These are phyloP conservation scores for Eurystomus glaucurus DNA, from an alignment of 2,797 vertebrate genomes.

Conservation along the genomic window DNA sequence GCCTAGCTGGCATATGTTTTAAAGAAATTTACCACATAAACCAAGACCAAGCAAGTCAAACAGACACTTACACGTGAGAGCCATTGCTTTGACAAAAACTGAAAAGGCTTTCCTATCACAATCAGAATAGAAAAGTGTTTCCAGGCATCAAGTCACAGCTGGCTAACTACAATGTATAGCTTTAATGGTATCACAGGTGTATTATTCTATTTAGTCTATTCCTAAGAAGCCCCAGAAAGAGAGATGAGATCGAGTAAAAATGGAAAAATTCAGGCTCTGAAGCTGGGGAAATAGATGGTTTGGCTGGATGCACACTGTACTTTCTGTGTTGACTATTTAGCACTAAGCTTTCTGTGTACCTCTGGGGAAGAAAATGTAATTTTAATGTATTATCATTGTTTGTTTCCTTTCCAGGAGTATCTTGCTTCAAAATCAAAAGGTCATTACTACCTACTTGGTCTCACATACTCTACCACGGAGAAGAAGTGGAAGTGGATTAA, in stretches of 20 bases:
- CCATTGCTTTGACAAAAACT: neutral
- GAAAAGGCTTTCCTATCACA: neutral
- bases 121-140: neutral
- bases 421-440: rapidly evolving
- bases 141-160: neutral
- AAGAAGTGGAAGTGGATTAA: slow-evolving; percentile 47
- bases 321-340: neutral
- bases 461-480: rapidly evolving
- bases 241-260: neutral
- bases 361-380: neutral
- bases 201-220: neutral
- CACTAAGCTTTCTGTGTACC: neutral
- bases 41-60: neutral
- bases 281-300: neutral
- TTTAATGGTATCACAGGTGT: neutral
- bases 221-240: neutral
- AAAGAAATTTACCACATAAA: neutral
- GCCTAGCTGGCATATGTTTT: neutral
- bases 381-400: neutral
- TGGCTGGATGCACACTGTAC: neutral
- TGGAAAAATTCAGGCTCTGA: neutral
- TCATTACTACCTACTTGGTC: neutral
- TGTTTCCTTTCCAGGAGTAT: neutral
- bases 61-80: neutral
- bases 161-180: neutral